Percentiles rank a stretch among this genome's conserved stretches.
phyloP scores from a whole-genome alignment of 2,113 vertebrate species.

The Aspidoscelis tigris region DNA sequence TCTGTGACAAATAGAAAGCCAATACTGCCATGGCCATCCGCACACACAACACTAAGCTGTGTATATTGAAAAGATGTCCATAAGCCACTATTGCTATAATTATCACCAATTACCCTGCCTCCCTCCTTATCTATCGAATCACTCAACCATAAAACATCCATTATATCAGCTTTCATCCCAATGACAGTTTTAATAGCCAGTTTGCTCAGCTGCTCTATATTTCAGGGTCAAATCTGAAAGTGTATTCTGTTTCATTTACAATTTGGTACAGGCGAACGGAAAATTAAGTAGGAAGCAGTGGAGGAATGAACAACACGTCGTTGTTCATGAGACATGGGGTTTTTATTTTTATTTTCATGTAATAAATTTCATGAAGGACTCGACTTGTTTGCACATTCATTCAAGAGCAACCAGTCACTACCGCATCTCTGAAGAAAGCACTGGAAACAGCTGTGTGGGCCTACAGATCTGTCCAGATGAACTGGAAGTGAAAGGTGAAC shows the following conservation, averaged over 20 bases:
- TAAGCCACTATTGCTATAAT: slow-evolving; percentile 16
- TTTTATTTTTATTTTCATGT: slow-evolving; percentile 37
- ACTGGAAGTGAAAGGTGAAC: neutral
- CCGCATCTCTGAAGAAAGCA: slow-evolving; percentile 21
- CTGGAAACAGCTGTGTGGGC: neutral
- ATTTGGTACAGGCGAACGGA: slow-evolving; percentile 49
- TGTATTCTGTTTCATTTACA: slow-evolving; percentile 38
- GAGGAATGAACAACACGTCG: slow-evolving; percentile 44
- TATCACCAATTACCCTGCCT: slow-evolving; percentile 11
- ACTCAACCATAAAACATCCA: slow-evolving; percentile 48
- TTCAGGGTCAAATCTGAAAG: fast-evolving
- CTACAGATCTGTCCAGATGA: neutral
- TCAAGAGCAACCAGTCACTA: slow-evolving; percentile 30
- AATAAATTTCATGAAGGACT: slow-evolving; percentile 36
- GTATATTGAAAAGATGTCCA: neutral
- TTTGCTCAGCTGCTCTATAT: neutral
- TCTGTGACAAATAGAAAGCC: neutral
- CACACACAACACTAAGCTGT: slow-evolving; percentile 1
- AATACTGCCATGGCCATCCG: neutral
- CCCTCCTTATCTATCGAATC: slow-evolving; percentile 23
- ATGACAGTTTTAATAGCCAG: slow-evolving; percentile 24
- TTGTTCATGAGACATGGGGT: slow-evolving; percentile 15
- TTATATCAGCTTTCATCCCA: slow-evolving; percentile 50
- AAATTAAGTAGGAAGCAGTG: slow-evolving; percentile 31
- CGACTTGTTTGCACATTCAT: slow-evolving; percentile 51